Base-by-base conservation (phyloP, 2,888 invertebrate species). In the Dugesia japonica region DNA sequence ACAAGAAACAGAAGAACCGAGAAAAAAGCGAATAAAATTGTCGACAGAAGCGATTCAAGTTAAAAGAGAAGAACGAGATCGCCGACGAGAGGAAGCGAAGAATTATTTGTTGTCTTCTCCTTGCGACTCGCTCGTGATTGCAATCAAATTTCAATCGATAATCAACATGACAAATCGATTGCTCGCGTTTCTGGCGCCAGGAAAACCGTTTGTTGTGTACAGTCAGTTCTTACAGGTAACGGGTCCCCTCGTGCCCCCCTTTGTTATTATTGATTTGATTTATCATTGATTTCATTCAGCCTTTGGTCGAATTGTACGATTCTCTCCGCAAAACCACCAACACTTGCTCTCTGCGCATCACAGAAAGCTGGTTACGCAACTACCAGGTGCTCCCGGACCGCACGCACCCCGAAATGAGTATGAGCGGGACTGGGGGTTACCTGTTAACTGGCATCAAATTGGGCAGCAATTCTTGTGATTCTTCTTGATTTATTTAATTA, bases 71-170 rank as follows among this genome's bases (percentile, higher is more conserved):
- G 42, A 56, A 28, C 26, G 75, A 56, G 56, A 71, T 13, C 26
- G 26, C 33, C 23, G 75, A n/a, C 27, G 42, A 28, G 75, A 75
- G 28, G n/a, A 13, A 13, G 42, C 71, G 42, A 23, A 72, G 1
- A 7, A 13, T 17, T 17, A 13, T 9, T 33, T 75, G 27, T 15
- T 75, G 17, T n/a, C 15, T 7, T 23, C 23, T 1, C 17, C 1
- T n/a, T 71, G 71, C 42, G 26, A 75, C 26, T 20, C 71, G 15
- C 78, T 85, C 76, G 82, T 85, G 23, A 88, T 95, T 79, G 89
- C 89, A 0, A 89, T 90, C 77, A 92, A 90, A 83, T 92, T 92
- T 83, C 91, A 94, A 85, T 94, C 94, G 0, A n/a, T n/a, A n/a
- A 85, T 89, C 9, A 90, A 89, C 80, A 89, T 94, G 79, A 87